Evolutionary conservation across 1,140 invertebrate species (phyloP).

Genomic region (Octopus bimaculoides): DNA sequence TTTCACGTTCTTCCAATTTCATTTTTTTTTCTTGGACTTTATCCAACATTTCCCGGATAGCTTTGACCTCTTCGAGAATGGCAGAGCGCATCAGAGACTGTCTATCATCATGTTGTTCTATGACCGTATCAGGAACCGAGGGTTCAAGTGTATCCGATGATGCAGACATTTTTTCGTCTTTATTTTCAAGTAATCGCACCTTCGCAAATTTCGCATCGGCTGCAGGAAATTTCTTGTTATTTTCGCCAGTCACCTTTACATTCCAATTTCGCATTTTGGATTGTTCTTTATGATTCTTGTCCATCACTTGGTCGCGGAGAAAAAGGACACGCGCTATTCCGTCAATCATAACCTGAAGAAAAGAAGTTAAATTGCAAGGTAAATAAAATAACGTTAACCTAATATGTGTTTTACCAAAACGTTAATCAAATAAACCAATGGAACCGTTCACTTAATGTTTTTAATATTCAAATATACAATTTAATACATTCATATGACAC

Average conservation of each 20-base stretch:
- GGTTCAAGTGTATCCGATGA: neutral
- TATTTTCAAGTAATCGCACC: slow-evolving; percentile 39
- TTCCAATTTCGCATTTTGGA: slow-evolving; percentile 20
- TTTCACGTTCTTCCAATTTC: slow-evolving; percentile 35
- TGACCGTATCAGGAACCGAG: slow-evolving; percentile 2
- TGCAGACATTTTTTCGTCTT: slow-evolving; percentile 14
- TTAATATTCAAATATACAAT: too few relatives aligned
- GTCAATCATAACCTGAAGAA: slow-evolving; percentile 38
- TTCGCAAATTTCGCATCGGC: slow-evolving; percentile 32
- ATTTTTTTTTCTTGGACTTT: slow-evolving; percentile 30
- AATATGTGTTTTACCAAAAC: neutral
- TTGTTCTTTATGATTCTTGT: slow-evolving; percentile 12
- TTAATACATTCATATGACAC: too few relatives aligned
- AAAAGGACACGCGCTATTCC: slow-evolving; percentile 31
- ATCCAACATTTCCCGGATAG: slow-evolving; percentile 39
- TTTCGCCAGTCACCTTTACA: slow-evolving; percentile 14
- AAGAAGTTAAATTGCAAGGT: neutral
- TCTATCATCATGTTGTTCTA: slow-evolving; percentile 7
- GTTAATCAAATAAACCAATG: too few relatives aligned
- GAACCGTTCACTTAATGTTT: too few relatives aligned
- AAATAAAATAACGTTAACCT: neutral
- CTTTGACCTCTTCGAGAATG: slow-evolving; percentile 37
- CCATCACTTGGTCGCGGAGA: slow-evolving; percentile 30
- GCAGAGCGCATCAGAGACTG: slow-evolving; percentile 8
- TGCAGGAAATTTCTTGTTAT: slow-evolving; percentile 16